phyloP scores from a whole-genome alignment of 2,113 vertebrate species.

The Saimiri boliviensis region DNA sequence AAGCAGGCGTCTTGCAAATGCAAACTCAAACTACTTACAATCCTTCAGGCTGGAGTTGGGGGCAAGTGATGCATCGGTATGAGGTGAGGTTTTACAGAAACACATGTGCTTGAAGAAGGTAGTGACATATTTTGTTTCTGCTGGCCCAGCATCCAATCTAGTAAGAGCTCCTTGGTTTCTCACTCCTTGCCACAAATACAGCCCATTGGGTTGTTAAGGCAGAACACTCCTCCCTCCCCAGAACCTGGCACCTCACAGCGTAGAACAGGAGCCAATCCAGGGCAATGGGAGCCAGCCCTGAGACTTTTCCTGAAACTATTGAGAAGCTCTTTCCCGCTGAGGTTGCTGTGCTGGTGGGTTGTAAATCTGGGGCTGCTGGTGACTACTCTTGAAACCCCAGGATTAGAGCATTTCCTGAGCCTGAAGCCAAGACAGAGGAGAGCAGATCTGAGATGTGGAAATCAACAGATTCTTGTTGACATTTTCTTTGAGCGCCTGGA shows the following conservation, averaged over 20 bases:
- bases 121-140: not conserved
- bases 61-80: fast-evolving
- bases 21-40: not conserved
- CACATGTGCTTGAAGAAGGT: not conserved
- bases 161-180: not conserved
- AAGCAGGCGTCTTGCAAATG: not conserved
- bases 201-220: not conserved
- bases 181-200: not conserved
- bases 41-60: not conserved
- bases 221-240: not conserved
- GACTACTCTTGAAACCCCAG: not conserved
- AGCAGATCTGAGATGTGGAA: not conserved
- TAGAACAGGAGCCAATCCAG: not conserved
- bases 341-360: not conserved
- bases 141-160: not conserved
- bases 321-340: not conserved
- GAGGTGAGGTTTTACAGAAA: not conserved
- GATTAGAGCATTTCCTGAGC: not conserved
- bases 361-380: not conserved
- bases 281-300: not conserved
- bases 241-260: not conserved
- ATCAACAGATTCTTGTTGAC: not conserved
- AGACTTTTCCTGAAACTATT: not conserved
- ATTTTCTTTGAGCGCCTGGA: not conserved
- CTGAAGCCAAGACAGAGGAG: not conserved